A percentile compares a stretch with the other conserved stretches of the same genome.
Conservation (phyloP, 2,888 invertebrate species). For the Aspidiotus destructor region DNA sequence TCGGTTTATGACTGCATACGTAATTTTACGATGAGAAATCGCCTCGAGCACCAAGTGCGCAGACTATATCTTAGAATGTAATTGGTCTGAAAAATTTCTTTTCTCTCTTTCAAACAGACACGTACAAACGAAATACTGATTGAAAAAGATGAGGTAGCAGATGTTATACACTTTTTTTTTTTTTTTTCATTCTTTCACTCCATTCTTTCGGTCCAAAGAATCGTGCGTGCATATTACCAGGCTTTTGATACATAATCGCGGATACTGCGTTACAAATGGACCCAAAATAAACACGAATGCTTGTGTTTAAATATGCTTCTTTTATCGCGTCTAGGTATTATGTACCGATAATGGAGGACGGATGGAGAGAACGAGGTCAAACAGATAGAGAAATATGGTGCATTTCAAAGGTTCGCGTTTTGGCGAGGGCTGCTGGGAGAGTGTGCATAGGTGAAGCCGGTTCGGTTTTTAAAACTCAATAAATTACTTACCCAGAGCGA, state of each 20-base stretch:
- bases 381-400: no score
- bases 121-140: conserved; percentile 18
- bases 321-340: neutral
- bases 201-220: conserved; percentile 9
- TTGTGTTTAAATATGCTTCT: neutral
- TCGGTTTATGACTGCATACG: neutral
- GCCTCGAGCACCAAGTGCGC: neutral
- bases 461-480: neutral
- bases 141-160: conserved; percentile 19
- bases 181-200: neutral
- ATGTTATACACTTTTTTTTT: conserved; percentile 17
- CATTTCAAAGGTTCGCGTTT: no score
- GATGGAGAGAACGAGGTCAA: no score
- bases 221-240: conserved; percentile 7
- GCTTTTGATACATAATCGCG: conserved; percentile 23
- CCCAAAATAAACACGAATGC: conserved; percentile 15
- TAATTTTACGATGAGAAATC: conserved; percentile 4
- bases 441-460: neutral
- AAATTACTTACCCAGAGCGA: neutral
- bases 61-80: neutral
- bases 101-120: conserved; percentile 16
- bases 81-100: conserved; percentile 14
- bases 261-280: conserved; percentile 22
- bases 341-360: neutral
- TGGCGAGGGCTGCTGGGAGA: no score